Base-by-base conservation (phyloP, 2,888 invertebrate species). In the Leptinotarsa haldemani region DNA sequence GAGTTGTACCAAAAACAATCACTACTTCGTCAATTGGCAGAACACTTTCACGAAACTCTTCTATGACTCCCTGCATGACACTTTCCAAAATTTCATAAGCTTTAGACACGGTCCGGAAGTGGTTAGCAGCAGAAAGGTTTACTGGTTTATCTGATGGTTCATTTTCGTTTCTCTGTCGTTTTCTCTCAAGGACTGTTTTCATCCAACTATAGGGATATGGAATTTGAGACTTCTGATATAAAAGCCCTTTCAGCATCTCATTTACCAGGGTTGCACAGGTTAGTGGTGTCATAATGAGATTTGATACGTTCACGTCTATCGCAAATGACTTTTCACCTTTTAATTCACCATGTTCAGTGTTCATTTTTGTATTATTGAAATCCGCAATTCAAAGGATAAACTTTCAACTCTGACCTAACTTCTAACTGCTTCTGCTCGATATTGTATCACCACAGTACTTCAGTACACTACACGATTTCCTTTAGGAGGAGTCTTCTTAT, bases 221-320 rank as follows among this genome's bases (percentile, higher is more conserved):
- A 69, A 86, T 85, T 82, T 86, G 91, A 53, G 90, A 85, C 83
- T 90, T 89, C 83, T 91, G 90, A 85, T 90, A 91, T 0, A 89
- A 86, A 61, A 91, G 85, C 79, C 89, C 89, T 84, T 91, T 91
- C 61, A 91, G 85, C 75, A 91, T 82, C 85, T 91, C 91, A 30
- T 89, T 89, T 65, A 91, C 86, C 65, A 91, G 84, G 77, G 89
- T 88, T 4, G 91, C 90, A 84, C 91, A 91, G 20, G 90, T 89
- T 82, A 89, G 88, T 50, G 90, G 87, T 52, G 91, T 91, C 79
- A 91, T 82, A 81, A 90, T 87, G 56, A 84, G 76, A 80, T 90
- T 89, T 61, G 88, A 88, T 74, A 90, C 87, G 66, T 87, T 85
- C 78, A 90, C 83, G 77, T 88, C 83, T 70, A 90, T 77, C 72